A percentile compares a stretch with the other conserved stretches of the same genome.
Evolutionary conservation across 1,140 invertebrate species (phyloP).

Genomic region (Cherax quadricarinatus): DNA sequence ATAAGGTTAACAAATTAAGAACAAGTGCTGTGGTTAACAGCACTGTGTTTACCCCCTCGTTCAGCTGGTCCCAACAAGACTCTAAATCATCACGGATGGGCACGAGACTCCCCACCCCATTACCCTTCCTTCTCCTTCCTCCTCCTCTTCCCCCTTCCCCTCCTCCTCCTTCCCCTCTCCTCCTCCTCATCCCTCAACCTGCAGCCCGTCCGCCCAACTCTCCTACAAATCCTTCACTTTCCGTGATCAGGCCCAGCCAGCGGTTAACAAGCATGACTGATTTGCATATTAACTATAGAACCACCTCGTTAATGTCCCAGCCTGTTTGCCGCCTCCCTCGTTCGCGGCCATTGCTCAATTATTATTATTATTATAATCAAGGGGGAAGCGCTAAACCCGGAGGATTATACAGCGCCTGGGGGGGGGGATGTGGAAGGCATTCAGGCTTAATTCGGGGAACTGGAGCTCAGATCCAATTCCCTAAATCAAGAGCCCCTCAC

Average conservation of each 20-base stretch:
- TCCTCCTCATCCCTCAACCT: background rate
- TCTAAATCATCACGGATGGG: background rate
- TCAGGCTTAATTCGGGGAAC: no score
- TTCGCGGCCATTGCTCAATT: background rate
- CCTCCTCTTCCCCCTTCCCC: background rate
- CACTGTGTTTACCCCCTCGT: constrained; percentile 16
- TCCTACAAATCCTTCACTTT: constrained; percentile 27
- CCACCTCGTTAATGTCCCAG: constrained; percentile 51
- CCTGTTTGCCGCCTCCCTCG: constrained; percentile 22
- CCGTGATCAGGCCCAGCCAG: constrained; percentile 18
- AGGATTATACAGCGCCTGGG: no score
- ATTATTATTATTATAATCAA: no score
- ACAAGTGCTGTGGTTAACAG: constrained; percentile 13
- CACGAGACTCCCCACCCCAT: background rate
- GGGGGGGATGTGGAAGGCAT: no score
- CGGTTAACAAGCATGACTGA: constrained; percentile 61
- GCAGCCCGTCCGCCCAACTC: background rate
- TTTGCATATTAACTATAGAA: constrained; percentile 63
- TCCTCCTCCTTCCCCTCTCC: background rate
- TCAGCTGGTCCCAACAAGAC: background rate
- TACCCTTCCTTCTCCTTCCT: background rate
- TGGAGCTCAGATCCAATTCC: no score
- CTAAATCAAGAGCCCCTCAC: no score
- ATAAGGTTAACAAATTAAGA: constrained; percentile 61
- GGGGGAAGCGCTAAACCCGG: no score